Evolutionary conservation across 2,888 invertebrate genomes (phyloP).

Genomic region (Dynastes maya): DNA sequence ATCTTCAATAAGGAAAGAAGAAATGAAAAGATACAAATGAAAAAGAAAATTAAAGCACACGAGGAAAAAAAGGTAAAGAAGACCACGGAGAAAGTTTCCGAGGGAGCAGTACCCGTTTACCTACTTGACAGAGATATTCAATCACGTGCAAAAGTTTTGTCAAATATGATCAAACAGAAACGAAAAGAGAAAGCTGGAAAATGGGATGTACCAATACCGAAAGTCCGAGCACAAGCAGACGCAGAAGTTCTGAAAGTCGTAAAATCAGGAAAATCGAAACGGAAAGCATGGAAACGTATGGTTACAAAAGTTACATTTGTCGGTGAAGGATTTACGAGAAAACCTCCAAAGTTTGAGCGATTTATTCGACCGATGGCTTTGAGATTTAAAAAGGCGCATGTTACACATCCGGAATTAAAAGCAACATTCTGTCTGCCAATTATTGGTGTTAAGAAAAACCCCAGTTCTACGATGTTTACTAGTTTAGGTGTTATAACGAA

Average conservation of each 20-base stretch:
- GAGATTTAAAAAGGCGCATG: constrained; percentile 97
- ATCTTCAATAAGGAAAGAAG: constrained; percentile 96
- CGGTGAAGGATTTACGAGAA: constrained; percentile 98
- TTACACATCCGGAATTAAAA: constrained; percentile 98
- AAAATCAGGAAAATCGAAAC: constrained; percentile 90
- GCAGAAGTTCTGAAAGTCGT: constrained; percentile 97
- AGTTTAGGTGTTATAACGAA: constrained; percentile 98
- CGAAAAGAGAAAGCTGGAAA: constrained; percentile 99
- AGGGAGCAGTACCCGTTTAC: constrained; percentile 96
- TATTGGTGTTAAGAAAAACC: constrained; percentile 99
- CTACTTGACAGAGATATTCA: constrained; percentile 97
- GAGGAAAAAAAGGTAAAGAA: constrained; percentile 94
- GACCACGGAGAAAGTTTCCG: constrained; percentile 85
- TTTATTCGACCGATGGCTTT: constrained; percentile 99
- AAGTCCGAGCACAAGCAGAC: constrained; percentile 97
- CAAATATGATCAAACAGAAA: constrained; percentile 99
- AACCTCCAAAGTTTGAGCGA: constrained; percentile 99
- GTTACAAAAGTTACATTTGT: constrained; percentile 99
- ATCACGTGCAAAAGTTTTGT: constrained; percentile 93
- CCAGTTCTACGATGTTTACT: constrained; percentile 97
- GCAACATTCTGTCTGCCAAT: constrained; percentile 98
- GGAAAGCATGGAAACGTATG: constrained; percentile 99
- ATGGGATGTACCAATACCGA: constrained; percentile 99
- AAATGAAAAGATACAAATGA: constrained; percentile 99
- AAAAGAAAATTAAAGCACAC: constrained; percentile 97